phyloP scores from a whole-genome alignment of 1,140 invertebrate species.

The Penaeus indicus region DNA sequence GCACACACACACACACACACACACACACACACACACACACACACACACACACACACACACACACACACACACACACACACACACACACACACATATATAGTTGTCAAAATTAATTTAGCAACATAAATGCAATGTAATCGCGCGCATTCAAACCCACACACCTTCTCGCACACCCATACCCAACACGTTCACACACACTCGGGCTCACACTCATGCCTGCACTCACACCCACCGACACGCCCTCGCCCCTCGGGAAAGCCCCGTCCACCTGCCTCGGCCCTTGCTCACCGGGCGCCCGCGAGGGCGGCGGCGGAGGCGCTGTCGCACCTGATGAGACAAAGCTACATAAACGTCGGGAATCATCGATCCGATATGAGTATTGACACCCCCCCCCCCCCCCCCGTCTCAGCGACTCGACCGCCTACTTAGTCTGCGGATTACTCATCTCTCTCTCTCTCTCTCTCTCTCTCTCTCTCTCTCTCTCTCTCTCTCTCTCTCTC shows the following conservation, averaged over 20 bases:
- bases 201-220: not conserved
- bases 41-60: slow-evolving; percentile 14
- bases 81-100: slow-evolving; percentile 1
- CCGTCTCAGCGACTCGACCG: no score
- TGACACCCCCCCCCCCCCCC: no score
- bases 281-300: no score
- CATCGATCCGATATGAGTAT: no score
- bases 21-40: slow-evolving; percentile 12
- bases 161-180: not conserved
- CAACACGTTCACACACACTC: slow-evolving; percentile 1
- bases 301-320: no score
- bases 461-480: no score
- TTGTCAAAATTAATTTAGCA: not conserved
- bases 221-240: not conserved
- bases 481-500: no score
- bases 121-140: not conserved
- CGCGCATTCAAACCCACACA: not conserved
- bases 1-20: slow-evolving; percentile 10
- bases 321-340: no score
- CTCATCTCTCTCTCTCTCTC: no score
- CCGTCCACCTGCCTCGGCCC: no score
- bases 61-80: slow-evolving; percentile 4
- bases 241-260: not conserved
- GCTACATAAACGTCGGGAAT: no score
- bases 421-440: no score